Percentiles rank a stretch among this genome's conserved stretches.
phyloP scores from a whole-genome alignment of 2,113 vertebrate genomes.

The Cricetomys ansorgei region DNA sequence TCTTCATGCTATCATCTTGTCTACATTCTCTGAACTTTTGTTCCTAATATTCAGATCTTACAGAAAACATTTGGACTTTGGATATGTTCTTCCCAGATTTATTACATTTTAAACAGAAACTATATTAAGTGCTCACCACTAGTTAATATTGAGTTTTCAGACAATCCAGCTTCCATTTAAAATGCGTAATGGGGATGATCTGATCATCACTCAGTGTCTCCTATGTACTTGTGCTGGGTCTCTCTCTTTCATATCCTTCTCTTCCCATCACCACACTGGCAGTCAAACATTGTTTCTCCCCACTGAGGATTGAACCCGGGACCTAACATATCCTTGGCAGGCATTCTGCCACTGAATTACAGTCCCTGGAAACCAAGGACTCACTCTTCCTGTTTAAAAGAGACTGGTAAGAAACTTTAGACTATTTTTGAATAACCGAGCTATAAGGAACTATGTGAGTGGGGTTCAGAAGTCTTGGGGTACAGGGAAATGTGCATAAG shows the following conservation, averaged over 20 bases:
- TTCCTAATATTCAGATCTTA: background rate
- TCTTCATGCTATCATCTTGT: background rate
- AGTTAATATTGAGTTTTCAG: background rate
- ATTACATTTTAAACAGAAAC: background rate
- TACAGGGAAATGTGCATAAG: background rate
- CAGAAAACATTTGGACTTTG: background rate
- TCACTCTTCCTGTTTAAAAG: background rate
- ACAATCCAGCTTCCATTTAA: conserved; percentile 18
- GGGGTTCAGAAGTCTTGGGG: background rate
- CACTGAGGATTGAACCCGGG: no score
- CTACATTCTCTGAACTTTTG: background rate
- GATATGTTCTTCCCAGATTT: background rate
- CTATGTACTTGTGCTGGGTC: background rate
- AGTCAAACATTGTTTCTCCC: background rate
- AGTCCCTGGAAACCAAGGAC: background rate
- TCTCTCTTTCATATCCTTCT: background rate
- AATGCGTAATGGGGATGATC: background rate
- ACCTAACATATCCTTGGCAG: background rate
- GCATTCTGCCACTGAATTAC: background rate
- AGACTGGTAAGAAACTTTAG: background rate
- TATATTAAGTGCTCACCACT: background rate
- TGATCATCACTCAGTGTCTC: background rate
- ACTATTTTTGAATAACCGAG: background rate
- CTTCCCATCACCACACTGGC: background rate
- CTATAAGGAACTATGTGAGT: background rate